These are phyloP conservation scores for Eleutherodactylus coqui DNA, from an alignment of 2,797 vertebrate genomes.

Conservation along the genomic window DNA sequence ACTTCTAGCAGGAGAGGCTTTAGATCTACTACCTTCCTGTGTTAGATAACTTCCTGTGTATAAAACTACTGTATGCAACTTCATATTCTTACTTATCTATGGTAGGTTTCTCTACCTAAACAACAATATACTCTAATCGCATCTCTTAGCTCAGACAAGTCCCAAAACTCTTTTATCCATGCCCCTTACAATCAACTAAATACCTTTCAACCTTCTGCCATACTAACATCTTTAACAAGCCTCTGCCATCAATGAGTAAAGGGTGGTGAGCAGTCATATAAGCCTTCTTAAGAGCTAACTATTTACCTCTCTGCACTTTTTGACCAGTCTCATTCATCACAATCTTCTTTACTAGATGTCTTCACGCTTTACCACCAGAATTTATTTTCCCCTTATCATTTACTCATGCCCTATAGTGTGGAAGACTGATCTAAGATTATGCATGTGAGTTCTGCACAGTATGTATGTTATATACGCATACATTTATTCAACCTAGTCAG, in stretches of 20 bases:
- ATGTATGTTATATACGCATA: neutral
- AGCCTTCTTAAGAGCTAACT: neutral
- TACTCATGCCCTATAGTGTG: neutral
- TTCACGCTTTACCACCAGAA: neutral
- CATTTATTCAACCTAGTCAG: neutral
- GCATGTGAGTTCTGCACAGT: neutral
- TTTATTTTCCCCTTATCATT: neutral
- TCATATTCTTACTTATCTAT: no score
- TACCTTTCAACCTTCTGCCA: neutral
- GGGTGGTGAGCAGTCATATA: no score
- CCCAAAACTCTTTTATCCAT: neutral
- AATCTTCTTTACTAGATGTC: neutral
- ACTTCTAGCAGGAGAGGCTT: no score
- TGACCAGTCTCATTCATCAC: neutral
- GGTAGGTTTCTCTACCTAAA: neutral
- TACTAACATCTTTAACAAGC: neutral
- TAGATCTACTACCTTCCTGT: no score
- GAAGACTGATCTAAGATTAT: neutral
- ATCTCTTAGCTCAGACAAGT: neutral
- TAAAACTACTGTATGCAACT: no score
- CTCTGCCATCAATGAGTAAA: neutral
- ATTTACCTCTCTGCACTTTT: neutral
- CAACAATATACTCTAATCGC: neutral
- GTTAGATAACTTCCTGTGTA: no score
- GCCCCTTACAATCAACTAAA: neutral